Percentiles rank a stretch among this genome's conserved stretches.
These are phyloP conservation scores for Deroplatys truncata DNA, from an alignment of 2,888 invertebrate genomes.

Conservation along the genomic window DNA sequence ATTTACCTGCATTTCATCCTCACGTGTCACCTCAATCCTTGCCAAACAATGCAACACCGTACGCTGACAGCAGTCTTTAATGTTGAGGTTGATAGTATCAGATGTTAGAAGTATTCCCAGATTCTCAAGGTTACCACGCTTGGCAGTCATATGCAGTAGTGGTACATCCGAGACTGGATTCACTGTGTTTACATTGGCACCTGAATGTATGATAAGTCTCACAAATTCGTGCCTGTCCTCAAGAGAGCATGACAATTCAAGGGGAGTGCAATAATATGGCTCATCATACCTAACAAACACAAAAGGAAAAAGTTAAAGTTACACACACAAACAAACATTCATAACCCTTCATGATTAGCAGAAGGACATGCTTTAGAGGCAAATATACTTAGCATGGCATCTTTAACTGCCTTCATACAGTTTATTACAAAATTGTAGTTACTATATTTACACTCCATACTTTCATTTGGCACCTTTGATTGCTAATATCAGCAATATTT, in stretches of 20 bases:
- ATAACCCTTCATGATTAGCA: no score
- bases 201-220: neutral
- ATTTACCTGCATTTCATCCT: slow-evolving; percentile 3
- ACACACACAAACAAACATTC: no score
- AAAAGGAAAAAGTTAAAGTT: neutral
- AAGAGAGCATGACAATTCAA: neutral
- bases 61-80: slow-evolving; percentile 11
- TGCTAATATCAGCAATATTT: no score
- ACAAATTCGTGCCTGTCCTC: neutral
- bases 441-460: no score
- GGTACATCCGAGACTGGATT: slow-evolving; percentile 4
- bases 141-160: neutral
- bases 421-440: no score
- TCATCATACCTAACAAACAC: neutral
- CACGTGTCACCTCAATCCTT: neutral
- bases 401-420: no score
- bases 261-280: neutral
- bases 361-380: no score
- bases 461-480: no score
- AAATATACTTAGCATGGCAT: no score
- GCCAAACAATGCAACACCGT: slow-evolving; percentile 1
- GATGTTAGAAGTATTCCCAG: neutral
- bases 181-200: slow-evolving; percentile 7
- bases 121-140: neutral
- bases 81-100: neutral